Percentiles rank a stretch among this genome's conserved stretches.
Conservation (phyloP, 2,888 invertebrate species). For the Tinea pellionella region DNA sequence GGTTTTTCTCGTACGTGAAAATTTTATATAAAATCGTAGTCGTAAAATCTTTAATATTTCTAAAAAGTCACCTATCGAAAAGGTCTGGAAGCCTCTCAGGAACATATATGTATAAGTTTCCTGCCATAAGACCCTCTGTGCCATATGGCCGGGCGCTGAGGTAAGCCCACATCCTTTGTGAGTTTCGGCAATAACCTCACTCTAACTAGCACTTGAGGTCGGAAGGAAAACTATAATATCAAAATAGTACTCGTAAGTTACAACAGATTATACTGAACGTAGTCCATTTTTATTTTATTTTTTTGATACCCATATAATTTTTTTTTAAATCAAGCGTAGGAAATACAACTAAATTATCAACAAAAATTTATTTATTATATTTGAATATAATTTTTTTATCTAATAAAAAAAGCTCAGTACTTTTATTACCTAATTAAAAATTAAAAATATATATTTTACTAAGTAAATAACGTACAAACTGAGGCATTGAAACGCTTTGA, state of each 20-base stretch:
- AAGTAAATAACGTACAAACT: not conserved
- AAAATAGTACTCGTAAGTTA: not conserved
- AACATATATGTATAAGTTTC: not conserved
- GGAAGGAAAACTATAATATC: not conserved
- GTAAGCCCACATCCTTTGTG: slow-evolving; percentile 34
- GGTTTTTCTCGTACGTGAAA: no score
- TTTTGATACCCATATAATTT: no score
- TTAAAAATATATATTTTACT: not conserved
- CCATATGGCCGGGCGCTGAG: not conserved
- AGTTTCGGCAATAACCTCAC: slow-evolving; percentile 23
- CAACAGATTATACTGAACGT: no score
- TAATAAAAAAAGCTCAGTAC: no score
- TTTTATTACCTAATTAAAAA: no score
- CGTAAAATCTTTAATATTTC: not conserved
- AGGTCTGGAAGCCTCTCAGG: not conserved
- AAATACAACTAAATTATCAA: no score
- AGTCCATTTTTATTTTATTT: no score
- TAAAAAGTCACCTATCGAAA: not conserved
- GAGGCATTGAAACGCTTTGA: slow-evolving; percentile 41
- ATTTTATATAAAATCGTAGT: no score
- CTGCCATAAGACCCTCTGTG: not conserved
- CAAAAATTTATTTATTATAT: no score
- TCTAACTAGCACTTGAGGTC: not conserved
- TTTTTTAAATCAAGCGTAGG: no score
- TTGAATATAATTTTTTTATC: no score